These are phyloP conservation scores for Pseudochaenichthys georgianus DNA, from an alignment of 2,797 vertebrate species.

Conservation along the genomic window DNA sequence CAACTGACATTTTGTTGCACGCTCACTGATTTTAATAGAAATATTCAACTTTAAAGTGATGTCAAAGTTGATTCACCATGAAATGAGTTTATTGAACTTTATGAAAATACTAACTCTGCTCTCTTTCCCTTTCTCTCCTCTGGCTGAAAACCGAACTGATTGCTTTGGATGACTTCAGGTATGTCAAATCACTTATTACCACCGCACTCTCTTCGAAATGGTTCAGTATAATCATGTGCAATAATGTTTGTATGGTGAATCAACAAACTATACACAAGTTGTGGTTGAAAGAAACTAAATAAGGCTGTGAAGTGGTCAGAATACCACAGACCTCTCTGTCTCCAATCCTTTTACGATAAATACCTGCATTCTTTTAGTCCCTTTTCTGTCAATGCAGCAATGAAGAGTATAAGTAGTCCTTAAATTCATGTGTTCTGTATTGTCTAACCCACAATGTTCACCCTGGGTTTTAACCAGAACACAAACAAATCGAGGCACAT, in stretches of 20 bases:
- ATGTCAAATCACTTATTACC: conserved; percentile 59
- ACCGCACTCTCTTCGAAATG: conserved; percentile 14
- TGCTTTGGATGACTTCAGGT: conserved; percentile 66
- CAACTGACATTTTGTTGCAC: conserved; percentile 49
- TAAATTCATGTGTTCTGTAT: conserved; percentile 31
- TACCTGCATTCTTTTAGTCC: neutral
- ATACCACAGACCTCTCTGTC: conserved; percentile 33
- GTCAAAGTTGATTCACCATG: conserved; percentile 47
- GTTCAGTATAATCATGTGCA: conserved; percentile 1
- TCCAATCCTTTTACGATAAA: conserved; percentile 28
- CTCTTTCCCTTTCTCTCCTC: conserved; percentile 24
- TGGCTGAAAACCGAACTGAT: conserved; percentile 54
- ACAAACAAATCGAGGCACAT: conserved; percentile 44
- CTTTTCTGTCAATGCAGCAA: conserved; percentile 40
- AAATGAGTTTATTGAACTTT: conserved; percentile 41
- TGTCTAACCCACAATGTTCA: conserved; percentile 66
- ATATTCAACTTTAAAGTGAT: conserved; percentile 34
- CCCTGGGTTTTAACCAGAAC: conserved; percentile 52
- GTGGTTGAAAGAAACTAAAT: conserved; percentile 37
- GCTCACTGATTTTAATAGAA: conserved; percentile 16
- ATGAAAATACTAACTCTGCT: conserved; percentile 56
- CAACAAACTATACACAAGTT: conserved; percentile 33
- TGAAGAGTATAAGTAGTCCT: conserved; percentile 30
- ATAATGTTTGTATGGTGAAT: conserved; percentile 7
- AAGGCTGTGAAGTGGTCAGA: conserved; percentile 56